Evolutionary conservation across 2,113 vertebrate species (phyloP).

Genomic region (Gulo gulo): DNA sequence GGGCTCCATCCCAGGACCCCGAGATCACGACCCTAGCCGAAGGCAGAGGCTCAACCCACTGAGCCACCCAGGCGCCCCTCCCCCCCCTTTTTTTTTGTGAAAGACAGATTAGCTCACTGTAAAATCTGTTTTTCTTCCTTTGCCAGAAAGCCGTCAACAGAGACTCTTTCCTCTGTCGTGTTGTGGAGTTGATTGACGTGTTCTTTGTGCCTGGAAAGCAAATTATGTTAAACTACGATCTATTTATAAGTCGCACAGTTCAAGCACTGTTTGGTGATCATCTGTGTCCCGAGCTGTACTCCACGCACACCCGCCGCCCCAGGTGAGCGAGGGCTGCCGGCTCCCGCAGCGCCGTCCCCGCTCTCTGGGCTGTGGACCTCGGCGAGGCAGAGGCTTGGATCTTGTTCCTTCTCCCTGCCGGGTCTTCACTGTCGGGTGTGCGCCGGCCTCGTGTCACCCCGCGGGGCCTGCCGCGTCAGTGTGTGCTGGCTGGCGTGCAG

Average conservation of each 20-base stretch:
- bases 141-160: conserved; percentile 44
- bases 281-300: neutral
- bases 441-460: accelerated
- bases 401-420: accelerated
- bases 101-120: conserved; percentile 15
- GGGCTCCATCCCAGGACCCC: too few relatives aligned
- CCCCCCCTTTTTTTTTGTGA: neutral
- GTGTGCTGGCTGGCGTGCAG: accelerated
- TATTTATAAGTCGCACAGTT: neutral
- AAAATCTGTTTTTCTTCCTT: conserved; percentile 10
- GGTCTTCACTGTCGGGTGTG: accelerated
- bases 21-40: too few relatives aligned
- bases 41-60: too few relatives aligned
- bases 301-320: accelerated
- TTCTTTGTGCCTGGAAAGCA: conserved; percentile 60
- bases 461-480: accelerated
- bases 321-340: neutral
- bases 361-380: neutral
- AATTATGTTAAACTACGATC: neutral
- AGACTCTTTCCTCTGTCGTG: neutral
- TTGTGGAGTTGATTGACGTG: conserved; percentile 32
- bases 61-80: too few relatives aligned
- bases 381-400: accelerated
- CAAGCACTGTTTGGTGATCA: neutral
- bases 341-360: accelerated